A percentile compares a stretch with the other conserved stretches of the same genome.
phyloP scores from a whole-genome alignment of 1,140 invertebrate genomes.

The Drosophila parvula region DNA sequence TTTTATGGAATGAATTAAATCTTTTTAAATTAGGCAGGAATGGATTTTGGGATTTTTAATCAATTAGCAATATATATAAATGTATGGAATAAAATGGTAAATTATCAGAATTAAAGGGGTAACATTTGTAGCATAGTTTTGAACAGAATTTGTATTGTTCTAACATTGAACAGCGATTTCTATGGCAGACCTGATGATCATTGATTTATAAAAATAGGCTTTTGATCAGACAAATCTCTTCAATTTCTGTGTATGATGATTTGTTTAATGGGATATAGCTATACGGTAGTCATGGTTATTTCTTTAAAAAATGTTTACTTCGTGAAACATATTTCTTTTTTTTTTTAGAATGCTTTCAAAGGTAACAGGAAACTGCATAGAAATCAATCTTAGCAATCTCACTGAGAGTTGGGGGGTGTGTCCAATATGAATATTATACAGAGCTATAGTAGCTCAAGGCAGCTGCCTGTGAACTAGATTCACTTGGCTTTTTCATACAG shows the following conservation, averaged over 20 bases:
- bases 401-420: neutral
- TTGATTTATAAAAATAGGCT: no score
- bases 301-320: neutral
- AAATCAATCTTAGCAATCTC: neutral
- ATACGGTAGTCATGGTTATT: neutral
- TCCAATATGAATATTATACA: slow-evolving; percentile 4
- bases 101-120: no score
- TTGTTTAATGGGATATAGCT: no score
- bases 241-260: no score
- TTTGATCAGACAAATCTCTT: no score
- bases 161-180: no score
- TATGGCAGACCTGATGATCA: no score
- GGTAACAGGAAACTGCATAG: neutral
- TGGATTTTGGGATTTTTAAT: neutral
- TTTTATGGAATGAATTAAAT: neutral
- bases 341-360: neutral
- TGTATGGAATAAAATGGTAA: no score
- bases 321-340: neutral
- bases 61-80: neutral
- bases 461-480: slow-evolving; percentile 46
- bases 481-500: slow-evolving; percentile 9
- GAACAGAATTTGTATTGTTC: no score
- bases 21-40: neutral
- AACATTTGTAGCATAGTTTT: no score
- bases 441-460: slow-evolving; percentile 46